Evolutionary conservation across 2,888 invertebrate genomes (phyloP).

Genomic region (Polyommatus iphigenia): DNA sequence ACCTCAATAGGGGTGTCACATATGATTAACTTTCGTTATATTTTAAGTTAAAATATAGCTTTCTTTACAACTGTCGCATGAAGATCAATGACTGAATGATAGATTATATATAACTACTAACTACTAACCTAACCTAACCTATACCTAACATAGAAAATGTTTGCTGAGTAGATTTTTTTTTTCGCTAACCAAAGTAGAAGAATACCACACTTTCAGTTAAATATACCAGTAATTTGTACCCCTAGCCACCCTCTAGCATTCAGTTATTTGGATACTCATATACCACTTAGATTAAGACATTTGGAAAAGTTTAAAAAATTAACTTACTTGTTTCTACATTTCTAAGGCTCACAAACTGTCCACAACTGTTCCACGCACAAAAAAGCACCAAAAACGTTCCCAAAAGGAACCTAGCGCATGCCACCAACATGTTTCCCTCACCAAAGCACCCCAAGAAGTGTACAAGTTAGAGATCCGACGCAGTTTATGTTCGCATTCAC

Average conservation of each 20-base stretch:
- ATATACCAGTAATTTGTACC: no score
- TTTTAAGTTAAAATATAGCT: not conserved
- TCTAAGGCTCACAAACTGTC: slow-evolving; percentile 42
- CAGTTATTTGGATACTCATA: no score
- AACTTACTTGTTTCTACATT: slow-evolving; percentile 41
- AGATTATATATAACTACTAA: no score
- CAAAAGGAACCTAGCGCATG: slow-evolving; percentile 42
- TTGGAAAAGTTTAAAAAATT: not conserved
- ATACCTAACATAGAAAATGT: no score
- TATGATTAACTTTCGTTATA: not conserved
- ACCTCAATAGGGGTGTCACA: not conserved
- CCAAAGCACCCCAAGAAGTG: slow-evolving; percentile 43
- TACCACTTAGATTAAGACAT: no score
- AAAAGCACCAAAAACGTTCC: slow-evolving; percentile 41
- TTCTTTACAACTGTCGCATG: no score
- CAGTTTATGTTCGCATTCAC: slow-evolving; percentile 40
- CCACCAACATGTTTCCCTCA: slow-evolving; percentile 46
- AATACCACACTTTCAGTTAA: no score
- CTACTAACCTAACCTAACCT: no score
- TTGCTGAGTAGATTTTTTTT: no score
- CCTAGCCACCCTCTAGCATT: no score
- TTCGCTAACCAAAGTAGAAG: no score
- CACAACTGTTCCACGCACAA: slow-evolving; percentile 42
- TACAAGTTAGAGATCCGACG: slow-evolving; percentile 42
- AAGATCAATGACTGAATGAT: no score